These are phyloP conservation scores for Bovichtus diacanthus DNA, from an alignment of 2,797 vertebrate species.

Conservation along the genomic window DNA sequence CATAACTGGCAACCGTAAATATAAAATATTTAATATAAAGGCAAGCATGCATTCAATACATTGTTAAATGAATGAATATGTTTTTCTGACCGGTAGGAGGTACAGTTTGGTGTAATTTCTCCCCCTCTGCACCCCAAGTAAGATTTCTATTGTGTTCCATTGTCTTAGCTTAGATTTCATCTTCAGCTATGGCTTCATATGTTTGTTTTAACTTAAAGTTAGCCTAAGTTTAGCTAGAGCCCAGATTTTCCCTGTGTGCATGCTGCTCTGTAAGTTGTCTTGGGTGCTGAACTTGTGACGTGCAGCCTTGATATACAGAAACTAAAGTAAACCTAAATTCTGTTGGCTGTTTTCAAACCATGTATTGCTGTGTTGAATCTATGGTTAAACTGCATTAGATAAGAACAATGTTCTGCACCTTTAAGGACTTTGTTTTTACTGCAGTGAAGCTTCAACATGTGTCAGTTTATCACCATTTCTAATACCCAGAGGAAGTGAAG, in stretches of 20 bases:
- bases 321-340: constrained; percentile 14
- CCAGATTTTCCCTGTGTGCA: not conserved
- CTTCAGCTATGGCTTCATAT: not conserved
- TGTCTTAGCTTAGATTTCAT: not conserved
- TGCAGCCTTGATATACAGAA: not conserved
- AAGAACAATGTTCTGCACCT: constrained; percentile 26
- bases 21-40: too few species aligned
- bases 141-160: not conserved
- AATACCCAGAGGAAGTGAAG: constrained; percentile 31
- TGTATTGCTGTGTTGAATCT: not conserved
- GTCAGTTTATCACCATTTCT: constrained; percentile 25
- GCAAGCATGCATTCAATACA: not conserved
- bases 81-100: not conserved
- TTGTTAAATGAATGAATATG: not conserved
- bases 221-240: not conserved
- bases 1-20: not conserved
- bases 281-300: constrained; percentile 11
- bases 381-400: constrained; percentile 25
- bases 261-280: constrained; percentile 10
- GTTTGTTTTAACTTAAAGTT: not conserved
- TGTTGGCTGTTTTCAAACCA: not conserved
- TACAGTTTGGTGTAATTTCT: not conserved
- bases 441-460: constrained; percentile 10
- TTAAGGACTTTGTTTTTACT: constrained; percentile 7
- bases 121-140: not conserved